phyloP scores from a whole-genome alignment of 2,888 invertebrate genomes.

The Nysson spinosus region DNA sequence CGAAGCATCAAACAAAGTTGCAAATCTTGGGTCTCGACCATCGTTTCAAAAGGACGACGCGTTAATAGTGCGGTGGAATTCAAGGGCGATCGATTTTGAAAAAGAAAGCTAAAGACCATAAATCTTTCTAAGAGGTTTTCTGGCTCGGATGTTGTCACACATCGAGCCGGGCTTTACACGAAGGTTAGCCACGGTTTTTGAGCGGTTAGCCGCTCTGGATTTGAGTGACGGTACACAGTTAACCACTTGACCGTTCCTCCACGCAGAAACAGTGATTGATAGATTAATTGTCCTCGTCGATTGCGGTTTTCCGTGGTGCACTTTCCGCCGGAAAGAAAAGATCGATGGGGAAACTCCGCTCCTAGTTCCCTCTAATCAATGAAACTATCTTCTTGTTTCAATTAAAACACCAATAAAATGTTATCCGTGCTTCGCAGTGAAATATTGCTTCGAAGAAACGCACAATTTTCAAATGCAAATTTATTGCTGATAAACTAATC shows the following conservation, averaged over 20 bases:
- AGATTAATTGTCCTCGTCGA: constrained; percentile 70
- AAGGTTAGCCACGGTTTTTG: constrained; percentile 75
- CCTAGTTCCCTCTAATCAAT: no score
- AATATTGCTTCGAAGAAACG: no score
- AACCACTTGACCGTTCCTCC: constrained; percentile 76
- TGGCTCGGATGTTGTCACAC: constrained; percentile 58
- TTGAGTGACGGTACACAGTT: constrained; percentile 76
- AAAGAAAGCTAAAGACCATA: constrained; percentile 59
- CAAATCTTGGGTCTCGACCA: no score
- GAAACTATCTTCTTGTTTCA: no score
- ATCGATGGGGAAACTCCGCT: no score
- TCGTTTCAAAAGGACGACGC: no score
- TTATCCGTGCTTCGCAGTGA: no score
- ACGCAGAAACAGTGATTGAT: constrained; percentile 71
- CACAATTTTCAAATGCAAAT: no score
- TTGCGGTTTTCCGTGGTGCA: constrained; percentile 41
- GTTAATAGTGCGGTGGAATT: no score
- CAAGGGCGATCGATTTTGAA: constrained; percentile 34
- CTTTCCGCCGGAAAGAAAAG: constrained; percentile 16
- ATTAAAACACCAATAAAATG: no score
- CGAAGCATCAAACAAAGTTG: no score
- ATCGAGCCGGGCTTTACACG: constrained; percentile 69
- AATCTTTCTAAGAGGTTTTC: constrained; percentile 72
- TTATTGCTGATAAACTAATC: no score
- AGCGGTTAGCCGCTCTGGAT: constrained; percentile 69